Evolutionary conservation across 37 sponge, comb jelly and placozoan genomes (phyloP).

Genomic region (Haliclona indistincta): DNA sequence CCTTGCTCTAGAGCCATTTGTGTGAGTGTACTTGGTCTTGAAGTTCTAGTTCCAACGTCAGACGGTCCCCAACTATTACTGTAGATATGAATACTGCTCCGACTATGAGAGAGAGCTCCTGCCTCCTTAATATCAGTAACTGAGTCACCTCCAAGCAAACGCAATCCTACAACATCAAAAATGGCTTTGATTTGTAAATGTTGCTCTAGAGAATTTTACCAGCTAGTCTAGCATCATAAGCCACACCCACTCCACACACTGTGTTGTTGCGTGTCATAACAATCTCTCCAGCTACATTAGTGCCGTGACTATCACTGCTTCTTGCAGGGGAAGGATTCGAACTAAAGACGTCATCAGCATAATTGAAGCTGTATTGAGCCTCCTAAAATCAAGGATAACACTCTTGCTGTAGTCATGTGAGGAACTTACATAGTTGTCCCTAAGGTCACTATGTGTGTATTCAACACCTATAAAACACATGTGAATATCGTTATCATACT

Average conservation of each 20-base stretch:
- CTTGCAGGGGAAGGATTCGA: too few species aligned
- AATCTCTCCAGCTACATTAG: conserved; percentile 85
- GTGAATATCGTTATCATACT: too few species aligned
- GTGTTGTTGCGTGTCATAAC: conserved; percentile 70
- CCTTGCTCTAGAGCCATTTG: conserved; percentile 55
- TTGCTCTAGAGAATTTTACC: too few species aligned
- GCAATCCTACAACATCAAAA: conserved; percentile 63
- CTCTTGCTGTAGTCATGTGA: too few species aligned
- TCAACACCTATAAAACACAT: conserved; percentile 59
- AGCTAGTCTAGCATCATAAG: conserved; percentile 78
- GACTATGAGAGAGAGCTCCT: conserved; percentile 50
- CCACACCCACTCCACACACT: conserved; percentile 77
- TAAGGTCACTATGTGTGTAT: conserved; percentile 74
- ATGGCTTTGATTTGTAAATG: too few species aligned
- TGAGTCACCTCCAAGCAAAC: conserved; percentile 73
- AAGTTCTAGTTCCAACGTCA: conserved; percentile 74
- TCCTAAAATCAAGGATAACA: too few species aligned
- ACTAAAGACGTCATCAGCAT: too few species aligned
- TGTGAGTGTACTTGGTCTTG: conserved; percentile 67
- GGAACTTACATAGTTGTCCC: conserved; percentile 69
- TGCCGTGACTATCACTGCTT: conserved; percentile 90
- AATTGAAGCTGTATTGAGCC: too few species aligned
- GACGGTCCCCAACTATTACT: conserved; percentile 86
- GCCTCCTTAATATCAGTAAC: conserved; percentile 83
- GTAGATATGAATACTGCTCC: conserved; percentile 72